phyloP scores from a whole-genome alignment of 2,888 invertebrate species.

The Terebella lapidaria region DNA sequence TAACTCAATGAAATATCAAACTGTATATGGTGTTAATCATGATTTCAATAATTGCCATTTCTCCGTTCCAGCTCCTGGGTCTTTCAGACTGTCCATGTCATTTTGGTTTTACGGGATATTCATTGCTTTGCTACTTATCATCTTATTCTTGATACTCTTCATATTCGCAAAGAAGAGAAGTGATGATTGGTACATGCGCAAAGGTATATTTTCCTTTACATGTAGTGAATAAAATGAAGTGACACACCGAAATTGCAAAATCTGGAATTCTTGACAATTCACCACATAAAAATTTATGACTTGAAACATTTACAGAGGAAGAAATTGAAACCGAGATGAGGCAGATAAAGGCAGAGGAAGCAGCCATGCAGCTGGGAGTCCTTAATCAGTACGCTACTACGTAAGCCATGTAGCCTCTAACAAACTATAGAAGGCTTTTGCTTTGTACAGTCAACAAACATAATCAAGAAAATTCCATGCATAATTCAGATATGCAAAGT shows the following conservation, averaged over 20 bases:
- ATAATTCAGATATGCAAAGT: too few relatives aligned
- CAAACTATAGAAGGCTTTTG: too few relatives aligned
- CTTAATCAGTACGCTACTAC: conserved; percentile 16
- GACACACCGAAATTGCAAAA: too few relatives aligned
- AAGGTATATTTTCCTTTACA: too few relatives aligned
- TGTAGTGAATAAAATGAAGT: too few relatives aligned
- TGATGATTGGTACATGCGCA: conserved; percentile 23
- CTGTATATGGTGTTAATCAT: too few relatives aligned
- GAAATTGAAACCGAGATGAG: conserved; percentile 26
- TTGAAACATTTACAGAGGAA: conserved; percentile 25
- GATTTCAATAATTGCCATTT: too few relatives aligned
- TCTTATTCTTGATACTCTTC: conserved; percentile 20
- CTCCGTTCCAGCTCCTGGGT: conserved; percentile 17
- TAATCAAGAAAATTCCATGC: too few relatives aligned
- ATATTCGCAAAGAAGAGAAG: conserved; percentile 19
- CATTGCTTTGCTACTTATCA: conserved; percentile 22
- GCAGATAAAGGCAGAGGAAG: conserved; percentile 26
- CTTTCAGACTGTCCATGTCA: conserved; percentile 15
- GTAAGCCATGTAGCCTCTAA: background rate
- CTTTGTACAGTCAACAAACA: too few relatives aligned
- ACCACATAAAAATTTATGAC: too few relatives aligned
- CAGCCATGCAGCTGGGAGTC: conserved; percentile 21
- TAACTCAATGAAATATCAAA: too few relatives aligned
- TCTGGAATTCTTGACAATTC: too few relatives aligned
- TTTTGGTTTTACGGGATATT: conserved; percentile 28